Conservation (phyloP, 2,888 invertebrate species). For the Mamestra brassicae region DNA sequence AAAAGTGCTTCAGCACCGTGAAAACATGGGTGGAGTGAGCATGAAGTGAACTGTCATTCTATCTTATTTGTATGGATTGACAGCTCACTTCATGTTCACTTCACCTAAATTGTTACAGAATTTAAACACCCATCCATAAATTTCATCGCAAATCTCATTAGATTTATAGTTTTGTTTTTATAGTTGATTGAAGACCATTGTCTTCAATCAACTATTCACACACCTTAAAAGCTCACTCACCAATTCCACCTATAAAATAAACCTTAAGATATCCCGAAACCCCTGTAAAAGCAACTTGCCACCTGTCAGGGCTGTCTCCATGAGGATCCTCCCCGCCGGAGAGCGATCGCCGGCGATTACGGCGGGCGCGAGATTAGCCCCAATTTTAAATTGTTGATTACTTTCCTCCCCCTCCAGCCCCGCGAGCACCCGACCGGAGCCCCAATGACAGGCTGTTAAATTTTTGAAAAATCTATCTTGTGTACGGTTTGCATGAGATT, state of each 20-base stretch:
- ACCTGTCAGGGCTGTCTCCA: constrained; percentile 52
- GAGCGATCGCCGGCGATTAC: constrained; percentile 86
- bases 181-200: too few species aligned
- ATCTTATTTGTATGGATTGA: too few species aligned
- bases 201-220: neutral
- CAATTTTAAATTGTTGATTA: constrained; percentile 91
- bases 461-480: constrained; percentile 80
- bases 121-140: too few species aligned
- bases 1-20: too few species aligned
- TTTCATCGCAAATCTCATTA: too few species aligned
- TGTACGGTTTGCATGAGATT: constrained; percentile 63
- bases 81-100: too few species aligned
- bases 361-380: constrained; percentile 84
- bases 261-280: constrained; percentile 8
- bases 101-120: too few species aligned
- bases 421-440: constrained; percentile 53
- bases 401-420: constrained; percentile 77
- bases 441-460: constrained; percentile 84
- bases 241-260: neutral
- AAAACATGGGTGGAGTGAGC: too few species aligned
- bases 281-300: constrained; percentile 32
- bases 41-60: too few species aligned
- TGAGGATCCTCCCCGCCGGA: constrained; percentile 64
- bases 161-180: too few species aligned
- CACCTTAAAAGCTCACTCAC: neutral